Evolutionary conservation across 1,140 invertebrate species (phyloP).

Genomic region (Brachionus rubens): DNA sequence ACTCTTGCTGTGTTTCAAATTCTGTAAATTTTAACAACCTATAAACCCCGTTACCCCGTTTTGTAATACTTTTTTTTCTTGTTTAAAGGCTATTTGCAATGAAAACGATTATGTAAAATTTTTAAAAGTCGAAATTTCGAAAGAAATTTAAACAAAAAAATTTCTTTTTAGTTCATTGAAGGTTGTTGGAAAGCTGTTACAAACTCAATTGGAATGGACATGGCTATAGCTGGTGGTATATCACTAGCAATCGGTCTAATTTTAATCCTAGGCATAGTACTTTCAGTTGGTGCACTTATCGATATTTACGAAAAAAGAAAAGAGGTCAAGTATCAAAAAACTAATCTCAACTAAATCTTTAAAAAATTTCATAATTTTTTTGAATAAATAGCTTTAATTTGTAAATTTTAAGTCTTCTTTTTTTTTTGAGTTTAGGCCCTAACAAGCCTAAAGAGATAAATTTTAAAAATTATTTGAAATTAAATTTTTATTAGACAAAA

Average conservation of each 20-base stretch:
- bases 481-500: background rate
- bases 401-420: background rate
- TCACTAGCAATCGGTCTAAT: background rate
- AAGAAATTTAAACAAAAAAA: background rate
- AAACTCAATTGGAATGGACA: background rate
- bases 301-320: background rate
- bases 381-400: background rate
- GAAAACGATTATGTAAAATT: background rate
- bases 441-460: background rate
- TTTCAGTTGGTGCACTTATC: background rate
- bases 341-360: background rate
- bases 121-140: background rate
- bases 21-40: background rate
- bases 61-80: too few species aligned
- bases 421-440: background rate
- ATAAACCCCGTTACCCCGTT: background rate
- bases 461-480: background rate
- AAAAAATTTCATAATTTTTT: background rate
- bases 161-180: background rate
- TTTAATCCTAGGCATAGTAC: background rate
- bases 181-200: background rate
- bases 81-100: background rate
- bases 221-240: slow-evolving; percentile 30
- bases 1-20: background rate
- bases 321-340: background rate